These are phyloP conservation scores for Manis pentadactyla DNA, from an alignment of 2,797 vertebrate genomes.

Conservation along the genomic window DNA sequence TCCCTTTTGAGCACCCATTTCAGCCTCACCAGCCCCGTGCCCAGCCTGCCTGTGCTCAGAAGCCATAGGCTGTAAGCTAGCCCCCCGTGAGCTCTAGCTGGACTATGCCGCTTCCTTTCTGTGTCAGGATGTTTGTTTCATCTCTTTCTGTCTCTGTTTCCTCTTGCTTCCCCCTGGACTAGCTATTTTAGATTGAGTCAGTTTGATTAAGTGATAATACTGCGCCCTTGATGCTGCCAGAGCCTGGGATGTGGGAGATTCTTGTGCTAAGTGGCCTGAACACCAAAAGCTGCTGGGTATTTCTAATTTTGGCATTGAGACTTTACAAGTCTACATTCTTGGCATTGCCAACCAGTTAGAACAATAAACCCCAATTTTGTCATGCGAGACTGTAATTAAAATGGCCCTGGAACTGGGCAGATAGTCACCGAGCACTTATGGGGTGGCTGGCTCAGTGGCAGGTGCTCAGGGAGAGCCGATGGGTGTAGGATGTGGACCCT, in stretches of 20 bases:
- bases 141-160: not conserved
- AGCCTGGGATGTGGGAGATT: not conserved
- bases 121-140: not conserved
- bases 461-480: not conserved
- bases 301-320: slow-evolving; percentile 49
- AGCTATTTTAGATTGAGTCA: not conserved
- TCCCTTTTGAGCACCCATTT: not conserved
- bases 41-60: not conserved
- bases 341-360: slow-evolving; percentile 58
- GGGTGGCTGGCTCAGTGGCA: not conserved
- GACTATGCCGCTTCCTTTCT: not conserved
- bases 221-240: not conserved
- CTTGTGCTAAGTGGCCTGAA: not conserved
- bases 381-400: slow-evolving; percentile 8
- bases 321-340: slow-evolving; percentile 57
- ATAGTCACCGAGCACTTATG: not conserved
- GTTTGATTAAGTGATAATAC: too few species aligned
- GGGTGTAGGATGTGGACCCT: not conserved
- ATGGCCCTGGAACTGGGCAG: not conserved
- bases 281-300: not conserved
- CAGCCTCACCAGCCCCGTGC: not conserved
- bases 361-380: slow-evolving; percentile 29
- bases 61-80: rapidly evolving
- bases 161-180: not conserved
- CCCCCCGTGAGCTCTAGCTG: not conserved